Base-by-base conservation (phyloP, 1,140 invertebrate genomes). In the Euglossa dilemma region DNA sequence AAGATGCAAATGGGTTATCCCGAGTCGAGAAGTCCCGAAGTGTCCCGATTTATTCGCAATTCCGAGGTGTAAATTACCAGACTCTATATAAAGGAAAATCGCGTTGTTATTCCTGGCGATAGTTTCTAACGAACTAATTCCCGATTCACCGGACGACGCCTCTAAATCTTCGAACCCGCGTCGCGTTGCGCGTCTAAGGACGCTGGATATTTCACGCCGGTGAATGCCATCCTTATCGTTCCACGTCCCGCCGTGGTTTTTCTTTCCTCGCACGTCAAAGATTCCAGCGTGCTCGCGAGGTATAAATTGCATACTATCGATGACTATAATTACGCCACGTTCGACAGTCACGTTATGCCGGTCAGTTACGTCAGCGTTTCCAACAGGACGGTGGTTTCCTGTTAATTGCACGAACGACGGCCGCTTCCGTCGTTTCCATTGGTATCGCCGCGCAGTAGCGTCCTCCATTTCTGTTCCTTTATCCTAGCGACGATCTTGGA, bases 231-330 rank as follows among this genome's bases (percentile, higher is more conserved):
- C 11, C 8, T 52, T 16, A 25, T 23, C 16, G 25, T 61, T 61
- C 8, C 7, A 16, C 47, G 20, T 43, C 57, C 50, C 43, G 7
- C 7, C 54, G 63, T 11, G 20, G 50, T 77, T 67, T 54, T 54
- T 47, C 47, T 50, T 66, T 76, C 28, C 28, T 7, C 45, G n/a
- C 50, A 12, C 36, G 20, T 25, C 56, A 36, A 20, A 6, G 43
- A 23, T 57, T 50, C 18, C 54, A 43, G 12, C 45, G 18, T 28
- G 45, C 25, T 61, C 28, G 12, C 20, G 8, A 47, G 4, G 43
- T 43, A 61, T 72, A 59, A 72, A 80, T 80, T n/a, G 28, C 43
- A 20, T 43, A n/a, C 36, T n/a, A 80, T 61, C 78, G 57, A 72
- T 63, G 23, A 43, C 69, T 52, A 54, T 54, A 61, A 80, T 80